These are phyloP conservation scores for Acridotheres tristis DNA, from an alignment of 2,797 vertebrate genomes.

Conservation along the genomic window DNA sequence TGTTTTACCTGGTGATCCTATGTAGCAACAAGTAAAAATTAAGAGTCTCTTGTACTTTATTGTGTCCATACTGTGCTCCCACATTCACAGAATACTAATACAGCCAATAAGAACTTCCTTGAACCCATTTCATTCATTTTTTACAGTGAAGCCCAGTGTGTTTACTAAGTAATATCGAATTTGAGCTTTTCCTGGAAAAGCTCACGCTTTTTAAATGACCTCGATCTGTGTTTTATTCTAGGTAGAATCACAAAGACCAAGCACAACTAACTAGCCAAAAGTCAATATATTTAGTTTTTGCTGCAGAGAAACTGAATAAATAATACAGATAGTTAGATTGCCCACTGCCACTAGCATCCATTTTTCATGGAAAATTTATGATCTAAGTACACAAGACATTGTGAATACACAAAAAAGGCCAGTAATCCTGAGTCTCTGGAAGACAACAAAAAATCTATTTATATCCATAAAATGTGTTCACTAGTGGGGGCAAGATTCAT, in stretches of 20 bases:
- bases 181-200: neutral
- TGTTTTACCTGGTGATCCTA: neutral
- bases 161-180: neutral
- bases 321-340: conserved; percentile 11
- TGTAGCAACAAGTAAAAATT: neutral
- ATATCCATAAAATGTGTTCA: conserved; percentile 14
- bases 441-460: neutral
- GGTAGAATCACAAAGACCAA: neutral
- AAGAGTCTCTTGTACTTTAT: neutral
- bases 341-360: neutral
- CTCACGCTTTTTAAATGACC: neutral
- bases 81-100: neutral
- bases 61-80: neutral
- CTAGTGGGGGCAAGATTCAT: neutral
- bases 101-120: neutral
- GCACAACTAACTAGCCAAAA: neutral
- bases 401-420: neutral
- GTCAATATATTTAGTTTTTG: conserved; percentile 18
- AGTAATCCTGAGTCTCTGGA: neutral
- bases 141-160: neutral
- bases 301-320: conserved; percentile 21
- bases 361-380: conserved; percentile 38
- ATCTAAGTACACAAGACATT: neutral
- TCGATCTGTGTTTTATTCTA: neutral
- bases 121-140: neutral